Evolutionary conservation across 1,140 invertebrate species (phyloP), one percentile per base, ranked within the genome.

Genomic region (Drosophila equinoxialis): DNA sequence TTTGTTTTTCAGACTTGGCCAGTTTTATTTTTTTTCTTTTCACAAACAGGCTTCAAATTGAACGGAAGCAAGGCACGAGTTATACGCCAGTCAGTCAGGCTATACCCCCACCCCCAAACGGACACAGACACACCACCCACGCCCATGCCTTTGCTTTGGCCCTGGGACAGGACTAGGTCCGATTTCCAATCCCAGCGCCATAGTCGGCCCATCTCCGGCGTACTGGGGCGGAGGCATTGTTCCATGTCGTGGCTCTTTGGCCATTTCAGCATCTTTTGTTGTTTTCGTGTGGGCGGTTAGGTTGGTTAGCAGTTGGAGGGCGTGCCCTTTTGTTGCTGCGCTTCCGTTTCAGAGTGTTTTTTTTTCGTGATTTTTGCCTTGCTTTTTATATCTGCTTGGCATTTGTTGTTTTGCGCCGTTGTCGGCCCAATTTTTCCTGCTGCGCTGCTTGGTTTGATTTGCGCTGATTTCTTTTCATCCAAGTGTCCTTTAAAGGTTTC

Each of bases 1-100:
- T 83, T 87, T 87, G 83, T 86, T 86, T 86, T 17, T 20, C 45
- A 17, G 45, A 64, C 62, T 45, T 64, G 68, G 68, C 65, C 71
- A 13, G 26, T 37, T 59, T 69, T 30, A 6, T 30, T 30, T 30
- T 30, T 30, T 30, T 30, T 79, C 79, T 87, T 86, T 68, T 79
- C 20, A 73, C 83, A 87, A 87, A 87, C 84, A 87, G 84, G 83
- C 83, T 87, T 87, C 83, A 87, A 87, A 89, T 87, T 87, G 84
- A 87, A 87, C 83, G 83, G 83, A 83, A 87, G 83, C 83, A 57
- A 45, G 74, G 65, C 77, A 89, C 84, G 84, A 87, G 83, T 77
- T 89, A 89, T 86, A 74, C 77, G 66, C 83, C 76, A 37, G 35
- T 37, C 35, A 37, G 68, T 59, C 59, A 65, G 65, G 54, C 77